Conservation (phyloP, 2,113 vertebrate species). For the Pungitius pungitius region DNA sequence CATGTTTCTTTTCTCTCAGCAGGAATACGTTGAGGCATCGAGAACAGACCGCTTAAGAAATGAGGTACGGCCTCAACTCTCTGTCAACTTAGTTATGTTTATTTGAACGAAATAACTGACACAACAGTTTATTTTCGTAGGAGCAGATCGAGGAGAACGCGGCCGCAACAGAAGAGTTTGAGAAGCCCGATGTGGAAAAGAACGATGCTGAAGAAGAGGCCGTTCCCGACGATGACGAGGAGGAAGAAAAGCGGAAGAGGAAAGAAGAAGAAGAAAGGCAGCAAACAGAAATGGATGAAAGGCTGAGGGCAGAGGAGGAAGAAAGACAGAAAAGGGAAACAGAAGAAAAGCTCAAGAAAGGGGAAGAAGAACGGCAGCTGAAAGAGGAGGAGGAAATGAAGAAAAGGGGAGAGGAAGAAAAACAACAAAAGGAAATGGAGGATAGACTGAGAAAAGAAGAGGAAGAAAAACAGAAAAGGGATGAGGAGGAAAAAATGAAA, state of each 20-base stretch:
- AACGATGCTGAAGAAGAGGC: constrained; percentile 45
- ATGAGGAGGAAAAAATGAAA: constrained; percentile 18
- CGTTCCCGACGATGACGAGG: constrained; percentile 29
- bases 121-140: constrained; percentile 57
- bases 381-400: constrained; percentile 32
- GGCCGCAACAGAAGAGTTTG: constrained; percentile 42
- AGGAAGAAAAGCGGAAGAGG: constrained; percentile 40
- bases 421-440: constrained; percentile 25
- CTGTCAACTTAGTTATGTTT: neutral
- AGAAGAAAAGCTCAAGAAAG: constrained; percentile 34
- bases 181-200: constrained; percentile 32
- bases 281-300: constrained; percentile 36
- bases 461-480: constrained; percentile 35
- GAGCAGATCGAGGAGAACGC: constrained; percentile 57
- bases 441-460: constrained; percentile 31
- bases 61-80: constrained; percentile 36
- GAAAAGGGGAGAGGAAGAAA: constrained; percentile 36
- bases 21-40: constrained; percentile 54
- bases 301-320: constrained; percentile 36
- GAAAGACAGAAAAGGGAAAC: constrained; percentile 35
- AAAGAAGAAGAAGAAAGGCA: constrained; percentile 50
- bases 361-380: constrained; percentile 40
- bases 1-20: constrained; percentile 3
- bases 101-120: neutral
- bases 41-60: constrained; percentile 14